A percentile compares a stretch with the other conserved stretches of the same genome.
Evolutionary conservation across 2,113 vertebrate genomes (phyloP).

Genomic region (Chauna torquata): DNA sequence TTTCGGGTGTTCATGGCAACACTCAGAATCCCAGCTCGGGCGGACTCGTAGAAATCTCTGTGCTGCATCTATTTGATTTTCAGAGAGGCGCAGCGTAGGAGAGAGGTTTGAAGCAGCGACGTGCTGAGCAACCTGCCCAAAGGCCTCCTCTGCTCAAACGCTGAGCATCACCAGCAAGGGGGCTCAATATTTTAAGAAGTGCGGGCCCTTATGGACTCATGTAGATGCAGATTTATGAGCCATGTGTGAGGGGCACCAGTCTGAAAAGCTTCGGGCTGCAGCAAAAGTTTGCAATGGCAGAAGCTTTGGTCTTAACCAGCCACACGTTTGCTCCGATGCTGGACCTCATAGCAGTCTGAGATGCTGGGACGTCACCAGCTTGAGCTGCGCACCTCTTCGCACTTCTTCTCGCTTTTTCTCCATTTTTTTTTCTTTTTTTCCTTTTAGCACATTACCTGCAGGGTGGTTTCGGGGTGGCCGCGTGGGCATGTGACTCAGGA

Average conservation of each 20-base stretch:
- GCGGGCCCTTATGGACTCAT: not conserved
- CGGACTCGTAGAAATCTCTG: not conserved
- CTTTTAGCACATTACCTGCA: not conserved
- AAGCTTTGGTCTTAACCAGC: not conserved
- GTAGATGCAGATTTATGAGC: accelerated
- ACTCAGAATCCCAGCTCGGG: not conserved
- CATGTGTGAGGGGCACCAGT: accelerated
- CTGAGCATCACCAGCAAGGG: accelerated
- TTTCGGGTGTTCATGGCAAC: not conserved
- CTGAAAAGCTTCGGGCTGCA: not conserved
- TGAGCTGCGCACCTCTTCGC: not conserved
- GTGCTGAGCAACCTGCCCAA: not conserved
- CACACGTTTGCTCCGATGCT: not conserved
- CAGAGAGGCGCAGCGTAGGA: not conserved
- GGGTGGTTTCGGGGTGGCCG: not conserved
- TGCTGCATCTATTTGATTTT: not conserved
- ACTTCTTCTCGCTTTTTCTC: not conserved
- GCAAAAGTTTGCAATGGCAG: not conserved
- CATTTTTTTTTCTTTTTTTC: not conserved
- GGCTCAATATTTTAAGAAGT: not conserved
- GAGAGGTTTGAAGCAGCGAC: accelerated
- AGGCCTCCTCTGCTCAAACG: not conserved
- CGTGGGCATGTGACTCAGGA: not conserved
- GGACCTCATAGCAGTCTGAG: not conserved
- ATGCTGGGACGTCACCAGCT: not conserved